A percentile compares a stretch with the other conserved stretches of the same genome.
phyloP scores from a whole-genome alignment of 2,888 invertebrate species.

The Scelioninae gen. 1 region DNA sequence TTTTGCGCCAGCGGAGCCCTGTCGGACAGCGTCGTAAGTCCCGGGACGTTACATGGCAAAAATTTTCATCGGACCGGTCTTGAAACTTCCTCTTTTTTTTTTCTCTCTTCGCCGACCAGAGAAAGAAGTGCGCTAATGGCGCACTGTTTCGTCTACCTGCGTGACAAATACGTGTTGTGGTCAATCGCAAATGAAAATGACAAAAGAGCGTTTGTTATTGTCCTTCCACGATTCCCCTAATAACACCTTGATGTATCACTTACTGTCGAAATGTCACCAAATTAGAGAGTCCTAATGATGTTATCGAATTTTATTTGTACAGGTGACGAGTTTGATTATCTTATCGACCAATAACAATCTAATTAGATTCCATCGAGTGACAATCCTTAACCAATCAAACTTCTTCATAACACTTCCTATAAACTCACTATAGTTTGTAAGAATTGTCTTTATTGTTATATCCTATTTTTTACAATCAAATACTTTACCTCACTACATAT shows the following conservation, averaged over 20 bases:
- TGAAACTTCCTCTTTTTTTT: neutral
- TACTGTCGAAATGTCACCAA: conserved; percentile 4
- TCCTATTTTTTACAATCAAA: too few relatives aligned
- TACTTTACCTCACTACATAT: too few relatives aligned
- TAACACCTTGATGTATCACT: conserved; percentile 75
- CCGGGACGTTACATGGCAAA: conserved; percentile 81
- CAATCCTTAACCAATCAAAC: too few relatives aligned
- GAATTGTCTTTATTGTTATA: too few relatives aligned
- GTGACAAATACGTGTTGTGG: conserved; percentile 73
- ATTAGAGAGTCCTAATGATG: conserved; percentile 45
- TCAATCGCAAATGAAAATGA: conserved; percentile 30
- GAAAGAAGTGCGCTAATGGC: conserved; percentile 16
- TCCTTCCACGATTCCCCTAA: conserved; percentile 38
- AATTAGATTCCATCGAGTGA: neutral
- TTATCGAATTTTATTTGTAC: conserved; percentile 19
- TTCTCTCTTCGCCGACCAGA: too few relatives aligned
- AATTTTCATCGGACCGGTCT: conserved; percentile 71
- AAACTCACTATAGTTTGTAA: too few relatives aligned
- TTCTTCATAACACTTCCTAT: too few relatives aligned
- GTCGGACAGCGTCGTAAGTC: too few relatives aligned
- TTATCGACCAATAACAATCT: neutral
- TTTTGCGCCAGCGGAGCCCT: too few relatives aligned
- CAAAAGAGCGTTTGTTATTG: conserved; percentile 36
- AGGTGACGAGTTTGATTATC: conserved; percentile 17
- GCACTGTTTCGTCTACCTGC: conserved; percentile 46